Evolutionary conservation across 2,113 vertebrate species (phyloP), one percentile per base, ranked within the genome.

Genomic region (Rhodinocichla rosea): DNA sequence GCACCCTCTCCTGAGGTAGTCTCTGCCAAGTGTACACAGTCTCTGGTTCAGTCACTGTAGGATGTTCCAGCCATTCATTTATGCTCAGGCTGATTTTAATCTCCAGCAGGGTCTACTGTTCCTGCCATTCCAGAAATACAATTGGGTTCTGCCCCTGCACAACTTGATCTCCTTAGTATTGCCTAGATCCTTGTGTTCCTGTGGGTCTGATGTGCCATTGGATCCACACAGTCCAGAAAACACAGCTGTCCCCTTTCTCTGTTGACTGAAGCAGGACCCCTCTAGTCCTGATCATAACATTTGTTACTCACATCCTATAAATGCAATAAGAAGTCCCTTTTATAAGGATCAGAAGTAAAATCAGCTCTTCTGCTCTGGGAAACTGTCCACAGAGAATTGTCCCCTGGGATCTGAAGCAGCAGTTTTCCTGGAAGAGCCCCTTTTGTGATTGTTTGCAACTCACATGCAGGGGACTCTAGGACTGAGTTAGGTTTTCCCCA

Each of bases 391-490:
- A 53, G 16, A 22, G 13, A 70, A 21, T 7, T 17, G 20, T 35
- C 30, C 40, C 26, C 7, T 37, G 5, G 6, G 28, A n/a, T n/a
- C 8, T 45, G 39, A 37, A 74, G 33, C 7, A n/a, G 28, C 6
- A 44, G 5, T 26, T 74, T 60, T 67, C 13, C 9, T 28, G 19
- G 13, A 59, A 67, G 33, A 39, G 3, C 2, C 8, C 8, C 2
- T 33, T 59, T 74, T 39, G 18, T 44, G 37, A 14, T 28, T 52
- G 7, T 44, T 67, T 53, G 7, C 19, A 52, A 15, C 15, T n/a
- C 19, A 20, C 0, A 0, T 50, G 33, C 7, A 32, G 18, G 13
- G 30, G 53, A 26, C 8, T 65, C 10, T 7, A 37, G 23, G 4
- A 59, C 21, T 0, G 1, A 59, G 9, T 45, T 60, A 20, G 5